These are phyloP conservation scores for Cephus runcator DNA, from an alignment of 2,888 invertebrate genomes.

Conservation along the genomic window DNA sequence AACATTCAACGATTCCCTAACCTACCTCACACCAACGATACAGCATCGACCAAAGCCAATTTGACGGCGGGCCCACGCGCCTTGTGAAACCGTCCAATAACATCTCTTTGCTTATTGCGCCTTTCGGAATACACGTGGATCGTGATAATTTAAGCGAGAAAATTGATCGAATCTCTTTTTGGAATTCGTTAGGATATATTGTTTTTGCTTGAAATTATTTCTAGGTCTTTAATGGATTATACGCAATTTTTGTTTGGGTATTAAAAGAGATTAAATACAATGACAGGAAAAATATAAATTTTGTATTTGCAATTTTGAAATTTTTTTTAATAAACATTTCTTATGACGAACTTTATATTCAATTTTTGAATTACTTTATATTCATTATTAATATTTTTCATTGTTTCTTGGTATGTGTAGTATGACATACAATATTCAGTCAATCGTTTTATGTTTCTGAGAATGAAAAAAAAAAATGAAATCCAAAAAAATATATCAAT, in stretches of 20 bases:
- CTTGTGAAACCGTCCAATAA: neutral
- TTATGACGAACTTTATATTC: neutral
- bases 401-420: neutral
- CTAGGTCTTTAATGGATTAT: neutral
- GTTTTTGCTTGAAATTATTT: too few relatives aligned
- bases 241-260: neutral
- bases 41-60: conserved; percentile 45
- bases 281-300: neutral
- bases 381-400: neutral
- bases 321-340: neutral
- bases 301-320: neutral
- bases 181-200: too few relatives aligned
- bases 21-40: conserved; percentile 55
- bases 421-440: neutral
- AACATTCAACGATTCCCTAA: conserved; percentile 58
- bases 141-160: too few relatives aligned
- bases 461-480: neutral
- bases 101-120: neutral
- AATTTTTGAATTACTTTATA: too few relatives aligned
- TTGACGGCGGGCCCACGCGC: neutral
- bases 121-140: too few relatives aligned
- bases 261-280: neutral
- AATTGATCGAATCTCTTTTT: too few relatives aligned
- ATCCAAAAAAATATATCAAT: neutral
- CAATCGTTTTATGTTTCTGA: neutral